These are phyloP conservation scores for Uria lomvia DNA, from an alignment of 2,113 vertebrate genomes.

Conservation along the genomic window DNA sequence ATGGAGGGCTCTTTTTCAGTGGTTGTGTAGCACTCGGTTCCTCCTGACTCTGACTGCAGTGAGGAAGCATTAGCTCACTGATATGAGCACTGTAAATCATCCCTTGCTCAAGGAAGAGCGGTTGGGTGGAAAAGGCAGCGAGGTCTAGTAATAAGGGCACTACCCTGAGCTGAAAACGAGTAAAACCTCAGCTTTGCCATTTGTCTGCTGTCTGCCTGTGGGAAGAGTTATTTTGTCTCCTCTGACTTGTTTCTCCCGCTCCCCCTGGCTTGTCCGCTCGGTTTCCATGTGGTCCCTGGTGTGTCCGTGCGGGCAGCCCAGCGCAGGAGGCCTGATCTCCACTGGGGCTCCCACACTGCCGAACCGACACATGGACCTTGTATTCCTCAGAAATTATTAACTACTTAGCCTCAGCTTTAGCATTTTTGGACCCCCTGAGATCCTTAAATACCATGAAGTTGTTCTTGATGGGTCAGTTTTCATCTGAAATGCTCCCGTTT, in stretches of 20 bases:
- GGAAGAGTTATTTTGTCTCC: background rate
- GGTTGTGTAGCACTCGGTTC: background rate
- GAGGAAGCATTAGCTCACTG: background rate
- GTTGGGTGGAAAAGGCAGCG: background rate
- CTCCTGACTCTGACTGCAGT: background rate
- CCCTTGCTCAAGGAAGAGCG: background rate
- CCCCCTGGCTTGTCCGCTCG: background rate
- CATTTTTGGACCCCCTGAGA: background rate
- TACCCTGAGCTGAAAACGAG: background rate
- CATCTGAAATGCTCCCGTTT: accelerated
- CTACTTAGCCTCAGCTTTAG: background rate
- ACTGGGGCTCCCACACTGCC: accelerated
- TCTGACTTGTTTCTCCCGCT: background rate
- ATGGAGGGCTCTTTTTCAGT: background rate
- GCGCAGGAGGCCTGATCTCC: background rate
- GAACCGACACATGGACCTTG: background rate
- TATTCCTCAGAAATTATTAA: background rate
- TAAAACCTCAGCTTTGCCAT: background rate
- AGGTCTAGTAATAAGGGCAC: background rate
- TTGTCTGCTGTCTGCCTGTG: background rate
- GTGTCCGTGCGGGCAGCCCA: background rate
- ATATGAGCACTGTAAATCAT: background rate
- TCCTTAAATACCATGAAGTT: background rate
- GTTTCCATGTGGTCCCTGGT: accelerated
- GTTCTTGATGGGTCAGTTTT: background rate